Evolutionary conservation across 1,140 invertebrate genomes (phyloP).

Genomic region (Drosophila neocordata): DNA sequence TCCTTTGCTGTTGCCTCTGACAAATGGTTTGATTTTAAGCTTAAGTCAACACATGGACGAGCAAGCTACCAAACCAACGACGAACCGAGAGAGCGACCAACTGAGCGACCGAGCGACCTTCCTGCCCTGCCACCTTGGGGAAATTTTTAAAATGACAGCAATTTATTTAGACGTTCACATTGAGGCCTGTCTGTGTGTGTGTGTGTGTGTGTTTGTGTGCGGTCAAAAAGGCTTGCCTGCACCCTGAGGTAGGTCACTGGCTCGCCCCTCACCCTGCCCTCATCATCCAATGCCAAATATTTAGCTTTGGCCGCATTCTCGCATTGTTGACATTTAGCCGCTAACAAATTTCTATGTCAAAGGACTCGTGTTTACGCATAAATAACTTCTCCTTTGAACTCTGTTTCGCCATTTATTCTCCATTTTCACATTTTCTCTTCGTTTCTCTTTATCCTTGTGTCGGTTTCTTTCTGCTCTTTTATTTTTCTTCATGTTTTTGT

Average conservation of each 20-base stretch:
- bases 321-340: slow-evolving; percentile 69
- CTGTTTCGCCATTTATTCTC: neutral
- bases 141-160: slow-evolving; percentile 78
- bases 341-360: slow-evolving; percentile 64
- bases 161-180: slow-evolving; percentile 70
- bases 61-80: slow-evolving; percentile 18
- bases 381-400: slow-evolving; percentile 73
- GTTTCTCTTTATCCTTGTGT: slow-evolving; percentile 12
- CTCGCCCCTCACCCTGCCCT: slow-evolving; percentile 18
- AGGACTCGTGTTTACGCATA: slow-evolving; percentile 73
- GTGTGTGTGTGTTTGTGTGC: slow-evolving; percentile 23
- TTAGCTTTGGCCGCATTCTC: slow-evolving; percentile 62
- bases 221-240: slow-evolving; percentile 8
- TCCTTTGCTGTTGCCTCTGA: slow-evolving; percentile 44
- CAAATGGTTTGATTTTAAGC: slow-evolving; percentile 79
- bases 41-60: slow-evolving; percentile 58
- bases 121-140: slow-evolving; percentile 68
- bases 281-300: slow-evolving; percentile 54
- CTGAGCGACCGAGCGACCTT: slow-evolving; percentile 2
- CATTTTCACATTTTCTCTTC: slow-evolving; percentile 26
- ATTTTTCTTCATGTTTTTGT: neutral
- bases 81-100: neutral
- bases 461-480: too few relatives aligned
- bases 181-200: slow-evolving; percentile 11
- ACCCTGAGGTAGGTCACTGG: slow-evolving; percentile 39